Evolutionary conservation across 2,888 invertebrate genomes (phyloP).

Genomic region (Temnothorax unifasciatus): DNA sequence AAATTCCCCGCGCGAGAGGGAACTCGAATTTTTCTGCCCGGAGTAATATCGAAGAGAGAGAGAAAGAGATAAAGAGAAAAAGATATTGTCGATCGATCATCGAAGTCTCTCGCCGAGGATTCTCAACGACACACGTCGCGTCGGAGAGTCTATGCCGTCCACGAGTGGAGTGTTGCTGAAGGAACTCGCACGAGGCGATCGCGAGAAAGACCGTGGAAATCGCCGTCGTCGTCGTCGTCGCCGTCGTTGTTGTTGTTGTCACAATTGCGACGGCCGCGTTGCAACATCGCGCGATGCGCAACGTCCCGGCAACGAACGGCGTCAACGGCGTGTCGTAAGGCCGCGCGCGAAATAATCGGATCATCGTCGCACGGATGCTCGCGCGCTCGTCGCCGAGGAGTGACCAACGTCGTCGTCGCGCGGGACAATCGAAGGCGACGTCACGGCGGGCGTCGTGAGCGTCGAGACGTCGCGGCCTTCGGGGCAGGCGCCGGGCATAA

Average conservation of each 20-base stretch:
- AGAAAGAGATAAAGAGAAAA: neutral
- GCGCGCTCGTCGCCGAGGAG: conserved; percentile 43
- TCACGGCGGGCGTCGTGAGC: conserved; percentile 86
- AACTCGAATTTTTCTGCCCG: neutral
- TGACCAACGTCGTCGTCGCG: conserved; percentile 43
- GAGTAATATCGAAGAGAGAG: neutral
- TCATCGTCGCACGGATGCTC: conserved; percentile 62
- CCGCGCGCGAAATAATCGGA: conserved; percentile 10
- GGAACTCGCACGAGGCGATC: neutral
- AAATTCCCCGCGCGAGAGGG: neutral
- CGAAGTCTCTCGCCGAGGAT: conserved; percentile 3
- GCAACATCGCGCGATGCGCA: neutral
- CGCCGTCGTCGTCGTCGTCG: neutral
- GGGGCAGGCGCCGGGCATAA: conserved; percentile 82
- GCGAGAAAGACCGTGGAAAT: neutral
- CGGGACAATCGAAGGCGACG: conserved; percentile 74
- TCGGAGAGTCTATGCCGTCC: neutral
- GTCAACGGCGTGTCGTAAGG: neutral
- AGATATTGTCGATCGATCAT: neutral
- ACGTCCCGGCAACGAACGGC: neutral
- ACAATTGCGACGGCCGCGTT: neutral
- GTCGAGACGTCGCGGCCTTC: conserved; percentile 85
- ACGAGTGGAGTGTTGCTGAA: neutral
- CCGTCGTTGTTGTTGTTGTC: neutral
- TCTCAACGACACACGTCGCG: neutral